Evolutionary conservation across 2,888 invertebrate genomes (phyloP).

Genomic region (Zygaena filipendulae): DNA sequence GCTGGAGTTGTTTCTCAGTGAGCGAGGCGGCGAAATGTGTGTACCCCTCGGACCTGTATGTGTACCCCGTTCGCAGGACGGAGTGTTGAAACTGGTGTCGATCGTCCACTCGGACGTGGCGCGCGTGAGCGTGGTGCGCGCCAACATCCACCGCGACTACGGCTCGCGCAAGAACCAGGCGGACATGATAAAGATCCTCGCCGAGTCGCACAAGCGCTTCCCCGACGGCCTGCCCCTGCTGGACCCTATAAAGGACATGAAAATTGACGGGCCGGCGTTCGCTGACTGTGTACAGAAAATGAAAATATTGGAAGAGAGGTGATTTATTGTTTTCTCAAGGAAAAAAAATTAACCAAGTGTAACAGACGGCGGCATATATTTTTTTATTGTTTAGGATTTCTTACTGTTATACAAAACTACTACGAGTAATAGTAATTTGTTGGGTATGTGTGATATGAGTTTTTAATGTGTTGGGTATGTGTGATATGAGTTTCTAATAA

Average conservation of each 20-base stretch:
- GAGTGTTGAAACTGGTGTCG: conserved; percentile 91
- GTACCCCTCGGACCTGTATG: no score
- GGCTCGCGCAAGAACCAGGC: conserved; percentile 85
- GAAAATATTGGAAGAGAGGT: conserved; percentile 82
- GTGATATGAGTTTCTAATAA: no score
- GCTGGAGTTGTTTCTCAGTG: no score
- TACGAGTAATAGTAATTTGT: no score
- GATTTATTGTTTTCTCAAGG: no score
- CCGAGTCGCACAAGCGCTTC: conserved; percentile 91
- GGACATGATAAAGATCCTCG: conserved; percentile 85
- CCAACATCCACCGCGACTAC: conserved; percentile 92
- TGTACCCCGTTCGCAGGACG: conserved; percentile 54
- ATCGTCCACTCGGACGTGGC: conserved; percentile 84
- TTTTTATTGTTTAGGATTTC: no score
- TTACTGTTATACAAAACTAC: no score
- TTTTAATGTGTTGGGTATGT: no score
- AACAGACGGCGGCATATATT: no score
- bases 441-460: no score
- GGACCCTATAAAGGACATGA: conserved; percentile 96
- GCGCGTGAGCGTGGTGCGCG: conserved; percentile 88
- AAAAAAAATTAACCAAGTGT: no score
- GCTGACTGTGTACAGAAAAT: conserved; percentile 84
- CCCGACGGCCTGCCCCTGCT: conserved; percentile 88
- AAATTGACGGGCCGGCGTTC: conserved; percentile 87
- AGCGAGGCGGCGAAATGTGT: no score